Conservation (phyloP, 2,113 vertebrate genomes). For the Cettia cetti region DNA sequence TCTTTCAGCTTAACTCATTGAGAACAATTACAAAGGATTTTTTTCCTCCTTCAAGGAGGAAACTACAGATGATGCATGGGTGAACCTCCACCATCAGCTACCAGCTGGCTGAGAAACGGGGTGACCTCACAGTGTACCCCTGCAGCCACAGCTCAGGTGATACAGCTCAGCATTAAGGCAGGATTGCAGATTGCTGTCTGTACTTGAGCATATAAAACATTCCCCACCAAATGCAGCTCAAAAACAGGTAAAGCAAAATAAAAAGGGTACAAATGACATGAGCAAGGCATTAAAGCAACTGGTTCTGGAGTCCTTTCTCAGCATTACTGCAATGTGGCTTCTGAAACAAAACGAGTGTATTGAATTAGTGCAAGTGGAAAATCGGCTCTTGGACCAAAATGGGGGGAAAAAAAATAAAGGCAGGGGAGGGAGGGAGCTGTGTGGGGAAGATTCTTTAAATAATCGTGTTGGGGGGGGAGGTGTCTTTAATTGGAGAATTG, state of each 20-base stretch:
- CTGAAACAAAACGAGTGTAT: not conserved
- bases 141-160: not conserved
- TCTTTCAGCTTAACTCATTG: not conserved
- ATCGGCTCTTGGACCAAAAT: not conserved
- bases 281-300: not conserved
- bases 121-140: not conserved
- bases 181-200: not conserved
- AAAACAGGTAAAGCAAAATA: not conserved
- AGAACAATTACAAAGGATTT: not conserved
- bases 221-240: not conserved
- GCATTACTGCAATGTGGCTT: not conserved
- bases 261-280: accelerated
- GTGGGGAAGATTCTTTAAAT: not conserved
- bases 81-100: not conserved
- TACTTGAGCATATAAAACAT: not conserved
- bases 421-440: not conserved
- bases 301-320: not conserved
- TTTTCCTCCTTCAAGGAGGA: not conserved
- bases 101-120: not conserved
- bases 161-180: not conserved
- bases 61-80: not conserved
- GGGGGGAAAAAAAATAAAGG: not conserved
- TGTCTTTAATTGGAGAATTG: not conserved
- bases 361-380: conserved; percentile 17
- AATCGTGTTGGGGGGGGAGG: not conserved